A percentile compares a stretch with the other conserved stretches of the same genome.
Conservation (phyloP, 1,140 invertebrate species). For the Tetragnatha versicolor region DNA sequence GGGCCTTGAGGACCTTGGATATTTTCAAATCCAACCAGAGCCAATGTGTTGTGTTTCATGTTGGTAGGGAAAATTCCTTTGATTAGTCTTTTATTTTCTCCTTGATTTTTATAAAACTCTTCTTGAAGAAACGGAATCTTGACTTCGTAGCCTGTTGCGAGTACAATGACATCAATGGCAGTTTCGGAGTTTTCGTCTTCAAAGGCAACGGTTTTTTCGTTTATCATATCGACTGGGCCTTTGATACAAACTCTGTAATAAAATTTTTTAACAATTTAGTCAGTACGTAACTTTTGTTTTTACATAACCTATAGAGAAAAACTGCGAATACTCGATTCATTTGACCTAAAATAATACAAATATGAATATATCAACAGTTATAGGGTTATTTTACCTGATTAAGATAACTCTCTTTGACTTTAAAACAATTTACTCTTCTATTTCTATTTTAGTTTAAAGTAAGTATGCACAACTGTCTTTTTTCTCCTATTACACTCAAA, state of each 20-base stretch:
- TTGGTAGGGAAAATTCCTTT: constrained; percentile 39
- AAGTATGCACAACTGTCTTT: too few relatives aligned
- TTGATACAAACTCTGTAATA: constrained; percentile 62
- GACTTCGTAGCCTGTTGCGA: constrained; percentile 56
- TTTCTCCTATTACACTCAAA: too few relatives aligned
- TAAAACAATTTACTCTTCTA: too few relatives aligned
- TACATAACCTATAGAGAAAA: constrained; percentile 64
- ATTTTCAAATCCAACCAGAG: constrained; percentile 52
- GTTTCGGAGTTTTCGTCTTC: constrained; percentile 49
- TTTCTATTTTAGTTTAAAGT: too few relatives aligned
- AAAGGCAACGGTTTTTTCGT: constrained; percentile 60
- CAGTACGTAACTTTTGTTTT: not conserved
- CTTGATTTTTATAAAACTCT: not conserved
- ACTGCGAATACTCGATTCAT: too few relatives aligned
- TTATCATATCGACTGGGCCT: constrained; percentile 61
- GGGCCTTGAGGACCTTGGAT: constrained; percentile 62
- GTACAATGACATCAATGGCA: constrained; percentile 53
- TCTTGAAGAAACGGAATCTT: constrained; percentile 56
- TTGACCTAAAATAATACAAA: too few relatives aligned
- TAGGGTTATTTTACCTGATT: too few relatives aligned
- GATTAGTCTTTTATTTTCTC: constrained; percentile 18
- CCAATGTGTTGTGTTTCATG: constrained; percentile 56
- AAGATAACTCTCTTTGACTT: too few relatives aligned
- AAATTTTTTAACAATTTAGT: constrained; percentile 52
- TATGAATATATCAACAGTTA: too few relatives aligned